Evolutionary conservation across 2,113 vertebrate species (phyloP), one percentile per base, ranked within the genome.

Genomic region (Triplophysa siluroides): DNA sequence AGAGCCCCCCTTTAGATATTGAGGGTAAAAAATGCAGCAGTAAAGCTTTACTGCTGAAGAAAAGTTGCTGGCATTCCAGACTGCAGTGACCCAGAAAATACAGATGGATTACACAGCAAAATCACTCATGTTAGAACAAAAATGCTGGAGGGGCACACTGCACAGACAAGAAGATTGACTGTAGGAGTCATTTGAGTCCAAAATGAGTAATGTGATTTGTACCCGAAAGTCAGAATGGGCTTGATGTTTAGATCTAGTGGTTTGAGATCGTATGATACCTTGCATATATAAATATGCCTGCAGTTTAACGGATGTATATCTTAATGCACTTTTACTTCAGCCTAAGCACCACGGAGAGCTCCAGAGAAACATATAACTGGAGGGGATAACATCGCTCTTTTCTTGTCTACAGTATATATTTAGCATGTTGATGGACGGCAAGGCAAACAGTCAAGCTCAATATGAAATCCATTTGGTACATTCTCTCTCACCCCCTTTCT

Each of bases 111-210:
- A 70, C 19, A 62, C 62, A 74, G 26, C 18, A 68, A 79, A 62
- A 50, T 52, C 45, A 45, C 43, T 61, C 19, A 45, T 29, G 12
- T 60, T 61, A 29, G 43, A 43, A n/a, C 38, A 69, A 61, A 56
- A 45, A 83, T 70, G 77, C 77, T 83, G 65, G 63, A 78, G 76
- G 33, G 68, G 21, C 58, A 83, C 33, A 38, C 33, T 75, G 76
- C 41, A 67, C 26, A 68, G 64, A 82, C 54, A 50, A 13, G 45
- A 43, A 52, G 69, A 74, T 83, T 78, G 63, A 71, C 63, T 74
- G 19, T 21, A 43, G 70, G 16, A 75, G 41, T 75, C 79, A 75
- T 74, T 21, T 50, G 54, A 43, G 56, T 60, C 43, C 26, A 67
- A 61, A 63, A 69, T 41, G 19, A 58, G 26, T 74, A 78, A 83